Percentiles rank a stretch among this genome's conserved stretches.
These are phyloP conservation scores for Poeciliopsis occidentalis DNA, from an alignment of 2,113 vertebrate species.

Conservation along the genomic window DNA sequence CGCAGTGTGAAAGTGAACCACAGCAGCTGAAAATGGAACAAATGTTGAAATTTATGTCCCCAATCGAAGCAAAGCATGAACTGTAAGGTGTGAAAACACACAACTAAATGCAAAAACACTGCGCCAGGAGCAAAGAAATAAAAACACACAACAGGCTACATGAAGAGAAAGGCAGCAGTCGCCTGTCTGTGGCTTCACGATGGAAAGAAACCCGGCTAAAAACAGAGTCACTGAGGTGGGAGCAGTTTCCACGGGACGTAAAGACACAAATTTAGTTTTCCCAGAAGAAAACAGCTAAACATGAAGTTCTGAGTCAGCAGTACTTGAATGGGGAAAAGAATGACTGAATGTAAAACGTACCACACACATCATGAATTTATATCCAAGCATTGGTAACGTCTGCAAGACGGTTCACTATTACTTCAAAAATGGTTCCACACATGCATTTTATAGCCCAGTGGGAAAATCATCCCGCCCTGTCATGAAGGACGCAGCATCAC, in stretches of 20 bases:
- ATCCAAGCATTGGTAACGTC: not conserved
- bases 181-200: not conserved
- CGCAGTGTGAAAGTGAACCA: too few relatives aligned
- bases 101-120: not conserved
- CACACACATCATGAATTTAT: too few relatives aligned
- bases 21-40: too few relatives aligned
- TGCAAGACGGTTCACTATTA: too few relatives aligned
- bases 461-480: conserved; percentile 12
- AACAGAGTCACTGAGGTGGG: not conserved
- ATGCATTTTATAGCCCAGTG: too few relatives aligned
- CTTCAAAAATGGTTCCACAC: too few relatives aligned
- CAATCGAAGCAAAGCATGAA: too few relatives aligned
- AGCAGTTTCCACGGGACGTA: not conserved
- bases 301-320: not conserved
- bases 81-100: too few relatives aligned
- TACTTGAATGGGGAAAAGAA: not conserved
- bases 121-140: not conserved
- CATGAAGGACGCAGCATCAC: conserved; percentile 37
- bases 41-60: too few relatives aligned
- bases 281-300: not conserved
- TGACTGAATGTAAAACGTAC: not conserved
- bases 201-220: not conserved
- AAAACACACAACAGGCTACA: not conserved
- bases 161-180: too few relatives aligned
- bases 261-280: not conserved